Percentiles rank a stretch among this genome's conserved stretches.
Evolutionary conservation across 2,113 vertebrate genomes (phyloP).

Genomic region (Vulpes lagopus): DNA sequence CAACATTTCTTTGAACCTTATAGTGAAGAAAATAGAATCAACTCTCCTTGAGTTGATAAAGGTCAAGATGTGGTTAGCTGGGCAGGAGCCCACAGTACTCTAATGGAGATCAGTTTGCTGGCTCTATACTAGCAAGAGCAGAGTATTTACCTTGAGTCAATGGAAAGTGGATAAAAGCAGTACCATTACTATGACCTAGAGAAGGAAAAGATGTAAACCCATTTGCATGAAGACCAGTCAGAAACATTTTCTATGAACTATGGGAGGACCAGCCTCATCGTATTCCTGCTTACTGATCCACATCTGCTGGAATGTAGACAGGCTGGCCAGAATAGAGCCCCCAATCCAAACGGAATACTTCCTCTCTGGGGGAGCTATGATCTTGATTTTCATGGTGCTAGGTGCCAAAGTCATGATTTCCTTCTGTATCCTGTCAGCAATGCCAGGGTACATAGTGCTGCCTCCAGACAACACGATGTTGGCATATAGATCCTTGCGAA

Average conservation of each 20-base stretch:
- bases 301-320: slow-evolving; percentile 89
- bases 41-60: not conserved
- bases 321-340: slow-evolving; percentile 87
- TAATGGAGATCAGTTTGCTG: not conserved
- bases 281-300: slow-evolving; percentile 91
- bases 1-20: not conserved
- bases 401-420: slow-evolving; percentile 81
- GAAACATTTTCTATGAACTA: slow-evolving; percentile 87
- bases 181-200: not conserved
- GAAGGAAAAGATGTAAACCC: not conserved
- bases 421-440: slow-evolving; percentile 87
- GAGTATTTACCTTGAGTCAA: slow-evolving; percentile 39
- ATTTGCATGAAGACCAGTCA: slow-evolving; percentile 36
- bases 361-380: slow-evolving; percentile 81
- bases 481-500: slow-evolving; percentile 85
- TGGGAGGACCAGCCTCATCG: slow-evolving; percentile 87
- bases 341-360: slow-evolving; percentile 87
- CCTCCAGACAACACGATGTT: slow-evolving; percentile 85
- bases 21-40: not conserved
- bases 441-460: slow-evolving; percentile 88
- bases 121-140: not conserved
- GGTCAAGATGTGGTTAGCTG: not conserved
- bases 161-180: not conserved
- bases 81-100: not conserved
- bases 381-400: slow-evolving; percentile 87